Conservation (phyloP, 2,888 invertebrate genomes). For the Minunthozetes semirufus region DNA sequence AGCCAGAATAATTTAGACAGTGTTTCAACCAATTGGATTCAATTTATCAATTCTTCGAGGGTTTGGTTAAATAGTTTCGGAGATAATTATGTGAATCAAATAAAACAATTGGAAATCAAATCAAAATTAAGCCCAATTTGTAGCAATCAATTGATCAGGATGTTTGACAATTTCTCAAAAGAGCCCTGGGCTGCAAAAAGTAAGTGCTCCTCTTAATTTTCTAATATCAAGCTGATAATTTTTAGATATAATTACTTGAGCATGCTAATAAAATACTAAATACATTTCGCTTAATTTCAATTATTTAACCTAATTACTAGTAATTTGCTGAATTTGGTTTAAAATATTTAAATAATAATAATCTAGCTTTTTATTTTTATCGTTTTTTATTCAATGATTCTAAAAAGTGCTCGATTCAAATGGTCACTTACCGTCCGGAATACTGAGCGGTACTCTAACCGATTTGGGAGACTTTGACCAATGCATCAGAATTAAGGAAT, state of each 20-base stretch:
- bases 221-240: background rate
- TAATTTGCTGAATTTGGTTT: too few relatives aligned
- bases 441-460: constrained; percentile 34
- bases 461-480: constrained; percentile 37
- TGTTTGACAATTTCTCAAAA: background rate
- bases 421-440: constrained; percentile 31
- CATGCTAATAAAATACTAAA: background rate
- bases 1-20: too few relatives aligned
- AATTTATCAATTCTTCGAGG: too few relatives aligned
- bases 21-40: too few relatives aligned
- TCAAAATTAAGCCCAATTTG: background rate
- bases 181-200: constrained; percentile 7
- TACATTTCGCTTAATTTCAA: too few relatives aligned
- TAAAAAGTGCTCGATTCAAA: constrained; percentile 33
- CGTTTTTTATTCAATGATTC: background rate
- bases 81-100: background rate
- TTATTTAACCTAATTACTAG: too few relatives aligned
- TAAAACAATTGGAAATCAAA: background rate
- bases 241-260: too few relatives aligned
- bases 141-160: background rate
- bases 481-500: constrained; percentile 29
- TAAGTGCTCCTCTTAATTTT: background rate
- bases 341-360: too few relatives aligned
- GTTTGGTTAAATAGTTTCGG: background rate
- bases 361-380: too few relatives aligned